Base-by-base conservation (phyloP, 2,888 invertebrate genomes). In the Cerceris ruficornis region DNA sequence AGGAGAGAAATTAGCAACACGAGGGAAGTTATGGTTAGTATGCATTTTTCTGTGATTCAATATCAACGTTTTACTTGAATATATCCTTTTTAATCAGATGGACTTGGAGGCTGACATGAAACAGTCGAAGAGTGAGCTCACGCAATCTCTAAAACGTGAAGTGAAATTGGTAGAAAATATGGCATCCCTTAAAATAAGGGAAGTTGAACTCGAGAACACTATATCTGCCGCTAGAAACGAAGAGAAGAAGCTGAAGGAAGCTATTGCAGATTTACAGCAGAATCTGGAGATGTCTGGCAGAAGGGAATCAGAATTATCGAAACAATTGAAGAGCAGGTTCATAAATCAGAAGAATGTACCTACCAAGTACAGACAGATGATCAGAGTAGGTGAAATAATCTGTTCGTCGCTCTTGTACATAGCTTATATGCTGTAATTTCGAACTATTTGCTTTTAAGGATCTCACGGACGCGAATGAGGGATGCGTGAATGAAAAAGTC, bases 181-280 rank as follows among this genome's bases (percentile, higher is more conserved):
- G 7, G 95, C 96, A 84, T 93, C 93, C 0, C 93, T 95, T 1
- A 93, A 95, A 89, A 94, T 94, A 66, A 94, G 94, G 0, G 95
- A 96, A 85, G 92, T 94, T 14, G 94, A 95, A 77, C 91, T 95
- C 59, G 94, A 95, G 82, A 94, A 94, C 72, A 93, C 93, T 75
- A 80, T 94, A 39, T 64, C 86, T 0, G 61, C 80, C 8, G 84
- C 88, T 0, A 88, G 86, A 59, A 89, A 90, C 9, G 92, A 93
- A 42, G 93, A 93, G 75, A 91, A 92, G 64, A 86, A 86, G 15
- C 72, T 92, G 6, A 92, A 92, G 41, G 89, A 92, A 11, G 80
- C 80, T n/a, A 83, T 89, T 70, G 75, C 71, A 8, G 88, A 89
- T 85, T 75, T 90, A 54, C 85, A 88, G 17, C 76, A 72, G 14